phyloP scores from a whole-genome alignment of 2,113 vertebrate genomes.

The Pterophyllum scalare region DNA sequence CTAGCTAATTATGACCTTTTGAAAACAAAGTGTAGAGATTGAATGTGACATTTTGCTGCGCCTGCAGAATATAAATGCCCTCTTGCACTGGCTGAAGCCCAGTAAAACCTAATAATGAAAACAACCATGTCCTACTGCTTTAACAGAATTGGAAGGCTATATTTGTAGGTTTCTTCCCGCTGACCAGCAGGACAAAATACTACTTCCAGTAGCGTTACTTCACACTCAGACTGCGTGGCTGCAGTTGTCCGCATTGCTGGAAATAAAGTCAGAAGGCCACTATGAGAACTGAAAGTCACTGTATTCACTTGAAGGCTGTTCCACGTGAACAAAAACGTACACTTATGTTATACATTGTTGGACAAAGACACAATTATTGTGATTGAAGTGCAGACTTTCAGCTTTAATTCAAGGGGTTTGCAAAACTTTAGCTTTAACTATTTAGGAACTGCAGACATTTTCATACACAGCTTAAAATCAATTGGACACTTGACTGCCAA shows the following conservation, averaged over 20 bases:
- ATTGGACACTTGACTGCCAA: neutral
- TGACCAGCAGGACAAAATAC: slow-evolving; percentile 26
- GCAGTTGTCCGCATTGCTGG: neutral
- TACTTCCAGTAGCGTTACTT: neutral
- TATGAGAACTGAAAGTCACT: neutral
- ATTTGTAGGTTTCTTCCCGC: slow-evolving; percentile 29
- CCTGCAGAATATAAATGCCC: slow-evolving; percentile 67
- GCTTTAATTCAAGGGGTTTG: fast-evolving
- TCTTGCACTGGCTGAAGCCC: slow-evolving; percentile 57
- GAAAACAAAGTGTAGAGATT: slow-evolving; percentile 73
- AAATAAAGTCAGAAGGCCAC: neutral
- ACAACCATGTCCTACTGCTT: slow-evolving; percentile 38
- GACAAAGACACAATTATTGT: neutral
- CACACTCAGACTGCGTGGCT: neutral
- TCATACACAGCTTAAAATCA: neutral
- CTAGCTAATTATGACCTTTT: slow-evolving; percentile 77
- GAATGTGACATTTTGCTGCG: slow-evolving; percentile 68
- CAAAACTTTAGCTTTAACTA: neutral
- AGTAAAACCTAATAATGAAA: slow-evolving; percentile 69
- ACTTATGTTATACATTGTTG: neutral
- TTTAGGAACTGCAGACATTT: neutral
- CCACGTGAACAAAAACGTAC: neutral
- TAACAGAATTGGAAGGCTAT: slow-evolving; percentile 19
- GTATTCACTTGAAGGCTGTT: neutral
- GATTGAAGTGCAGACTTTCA: neutral